Evolutionary conservation across 1,140 invertebrate genomes (phyloP).

Genomic region (Triops cancriformis): DNA sequence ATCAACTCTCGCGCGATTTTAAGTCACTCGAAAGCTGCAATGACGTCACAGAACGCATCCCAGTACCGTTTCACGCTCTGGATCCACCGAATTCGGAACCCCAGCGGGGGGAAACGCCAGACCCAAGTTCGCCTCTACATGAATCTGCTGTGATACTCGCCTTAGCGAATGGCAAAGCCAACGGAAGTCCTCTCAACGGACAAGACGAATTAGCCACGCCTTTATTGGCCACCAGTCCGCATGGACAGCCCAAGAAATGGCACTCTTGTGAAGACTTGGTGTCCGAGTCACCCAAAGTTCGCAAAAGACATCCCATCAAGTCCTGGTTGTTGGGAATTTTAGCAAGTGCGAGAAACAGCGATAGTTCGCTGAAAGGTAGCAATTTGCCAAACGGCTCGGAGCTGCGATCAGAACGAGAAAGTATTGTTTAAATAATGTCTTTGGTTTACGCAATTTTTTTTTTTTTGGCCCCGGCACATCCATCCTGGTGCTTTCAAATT

Average conservation of each 20-base stretch:
- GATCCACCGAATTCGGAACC: not conserved
- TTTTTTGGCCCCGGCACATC: not conserved
- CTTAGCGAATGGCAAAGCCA: not conserved
- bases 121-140: not conserved
- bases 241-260: conserved; percentile 24
- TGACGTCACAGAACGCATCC: not conserved
- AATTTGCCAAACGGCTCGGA: not conserved
- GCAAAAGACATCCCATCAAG: not conserved
- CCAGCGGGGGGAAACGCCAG: not conserved
- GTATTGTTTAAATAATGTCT: not conserved
- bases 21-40: not conserved
- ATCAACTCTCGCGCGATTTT: not conserved
- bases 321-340: not conserved
- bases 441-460: not conserved
- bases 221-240: not conserved
- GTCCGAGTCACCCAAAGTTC: not conserved
- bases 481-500: not conserved
- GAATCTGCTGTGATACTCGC: conserved; percentile 12
- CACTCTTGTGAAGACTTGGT: conserved; percentile 24
- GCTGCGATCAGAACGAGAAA: not conserved
- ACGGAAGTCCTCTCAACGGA: not conserved
- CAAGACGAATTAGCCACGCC: not conserved
- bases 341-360: not conserved
- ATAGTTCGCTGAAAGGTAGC: not conserved
- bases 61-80: not conserved